A percentile compares a stretch with the other conserved stretches of the same genome.
Conservation (phyloP, 2,888 invertebrate genomes). For the Andrena bicolor region DNA sequence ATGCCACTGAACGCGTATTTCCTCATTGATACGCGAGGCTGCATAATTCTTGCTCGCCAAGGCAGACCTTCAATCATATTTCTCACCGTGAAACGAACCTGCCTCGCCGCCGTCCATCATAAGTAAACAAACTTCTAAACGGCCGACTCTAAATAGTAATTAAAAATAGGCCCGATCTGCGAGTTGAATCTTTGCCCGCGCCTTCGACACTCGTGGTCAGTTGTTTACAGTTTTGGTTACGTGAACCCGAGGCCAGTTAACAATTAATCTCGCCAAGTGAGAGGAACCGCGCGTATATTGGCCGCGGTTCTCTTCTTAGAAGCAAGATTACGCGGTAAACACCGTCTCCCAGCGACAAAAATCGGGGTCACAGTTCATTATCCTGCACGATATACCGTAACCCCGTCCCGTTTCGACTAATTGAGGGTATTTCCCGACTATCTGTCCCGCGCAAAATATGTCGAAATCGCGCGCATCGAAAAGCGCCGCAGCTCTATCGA, state of each 20-base stretch:
- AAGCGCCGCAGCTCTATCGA: too few relatives aligned
- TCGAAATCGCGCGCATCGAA: background rate
- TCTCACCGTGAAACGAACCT: too few relatives aligned
- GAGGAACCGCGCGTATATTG: background rate
- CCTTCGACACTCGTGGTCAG: background rate
- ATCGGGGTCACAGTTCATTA: slow-evolving; percentile 28
- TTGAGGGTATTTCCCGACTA: slow-evolving; percentile 4
- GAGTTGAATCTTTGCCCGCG: background rate
- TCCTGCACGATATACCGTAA: slow-evolving; percentile 17
- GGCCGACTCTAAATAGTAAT: background rate
- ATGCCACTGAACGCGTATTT: too few relatives aligned
- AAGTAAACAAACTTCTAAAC: too few relatives aligned
- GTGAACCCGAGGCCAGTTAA: background rate
- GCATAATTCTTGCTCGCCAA: too few relatives aligned
- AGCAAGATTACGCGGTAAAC: slow-evolving; percentile 18
- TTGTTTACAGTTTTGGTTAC: slow-evolving; percentile 1
- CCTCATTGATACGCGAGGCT: too few relatives aligned
- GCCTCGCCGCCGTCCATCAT: too few relatives aligned
- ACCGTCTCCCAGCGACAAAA: background rate
- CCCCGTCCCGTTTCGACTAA: background rate
- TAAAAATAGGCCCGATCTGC: background rate
- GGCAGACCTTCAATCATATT: too few relatives aligned
- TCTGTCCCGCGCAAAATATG: background rate
- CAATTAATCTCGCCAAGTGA: slow-evolving; percentile 20
- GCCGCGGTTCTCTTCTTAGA: slow-evolving; percentile 15